Evolutionary conservation across 2,113 vertebrate genomes (phyloP).

Genomic region (Atrichornis clamosus): DNA sequence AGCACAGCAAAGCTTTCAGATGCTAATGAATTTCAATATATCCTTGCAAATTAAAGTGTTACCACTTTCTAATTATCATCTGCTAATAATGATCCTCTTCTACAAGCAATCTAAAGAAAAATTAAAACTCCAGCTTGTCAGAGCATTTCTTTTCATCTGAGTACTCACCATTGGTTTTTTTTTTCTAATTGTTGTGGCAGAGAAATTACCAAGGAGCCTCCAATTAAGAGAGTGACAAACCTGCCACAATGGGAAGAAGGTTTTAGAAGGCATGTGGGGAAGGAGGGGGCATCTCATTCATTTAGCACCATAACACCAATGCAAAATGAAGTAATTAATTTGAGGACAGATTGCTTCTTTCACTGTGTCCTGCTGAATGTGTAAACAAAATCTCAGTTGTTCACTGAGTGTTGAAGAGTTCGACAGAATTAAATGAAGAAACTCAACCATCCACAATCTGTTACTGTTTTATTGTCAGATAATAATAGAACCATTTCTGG

Average conservation of each 20-base stretch:
- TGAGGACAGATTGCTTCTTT: slow-evolving; percentile 62
- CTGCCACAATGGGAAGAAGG: slow-evolving; percentile 31
- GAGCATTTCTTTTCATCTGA: slow-evolving; percentile 44
- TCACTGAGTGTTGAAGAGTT: slow-evolving; percentile 15
- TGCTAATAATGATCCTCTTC: slow-evolving; percentile 61
- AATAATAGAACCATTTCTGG: not conserved
- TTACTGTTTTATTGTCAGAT: not conserved
- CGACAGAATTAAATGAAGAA: not conserved
- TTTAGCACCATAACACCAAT: slow-evolving; percentile 57
- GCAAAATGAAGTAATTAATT: slow-evolving; percentile 63
- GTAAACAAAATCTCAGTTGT: slow-evolving; percentile 62
- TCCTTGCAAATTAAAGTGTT: slow-evolving; percentile 56
- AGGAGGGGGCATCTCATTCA: slow-evolving; percentile 33
- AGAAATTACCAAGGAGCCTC: slow-evolving; percentile 47
- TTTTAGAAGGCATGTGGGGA: not conserved
- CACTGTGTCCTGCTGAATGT: slow-evolving; percentile 43
- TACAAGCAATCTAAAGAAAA: slow-evolving; percentile 53
- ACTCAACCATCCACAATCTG: not conserved
- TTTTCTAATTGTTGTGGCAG: slow-evolving; percentile 1
- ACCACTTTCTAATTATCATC: slow-evolving; percentile 56
- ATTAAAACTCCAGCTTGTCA: slow-evolving; percentile 43
- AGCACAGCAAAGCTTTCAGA: slow-evolving; percentile 6
- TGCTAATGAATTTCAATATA: slow-evolving; percentile 54
- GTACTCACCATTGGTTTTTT: slow-evolving; percentile 27
- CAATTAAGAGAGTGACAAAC: slow-evolving; percentile 66